These are phyloP conservation scores for Dendrocincla tyrannina DNA, from an alignment of 2,797 vertebrate genomes.

Conservation along the genomic window DNA sequence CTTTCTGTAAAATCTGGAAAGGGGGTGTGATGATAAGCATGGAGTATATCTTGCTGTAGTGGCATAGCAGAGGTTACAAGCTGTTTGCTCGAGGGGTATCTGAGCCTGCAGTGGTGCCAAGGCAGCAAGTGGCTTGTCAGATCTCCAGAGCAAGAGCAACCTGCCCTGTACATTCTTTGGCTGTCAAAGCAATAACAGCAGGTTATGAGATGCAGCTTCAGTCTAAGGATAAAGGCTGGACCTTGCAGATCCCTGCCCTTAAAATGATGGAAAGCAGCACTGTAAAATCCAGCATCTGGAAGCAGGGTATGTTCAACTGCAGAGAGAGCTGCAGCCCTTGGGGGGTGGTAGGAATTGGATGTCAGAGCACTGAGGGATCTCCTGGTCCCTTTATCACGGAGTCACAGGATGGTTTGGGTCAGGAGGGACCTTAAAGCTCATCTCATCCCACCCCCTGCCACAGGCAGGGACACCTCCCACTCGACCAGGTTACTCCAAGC, in stretches of 20 bases:
- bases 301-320: not conserved
- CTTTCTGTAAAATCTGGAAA: not conserved
- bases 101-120: not conserved
- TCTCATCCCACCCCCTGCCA: not conserved
- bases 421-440: not conserved
- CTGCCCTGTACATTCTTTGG: not conserved
- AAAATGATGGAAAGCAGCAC: not conserved
- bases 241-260: not conserved
- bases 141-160: not conserved
- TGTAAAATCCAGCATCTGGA: not conserved
- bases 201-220: not conserved
- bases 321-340: not conserved
- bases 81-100: not conserved
- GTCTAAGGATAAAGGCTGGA: not conserved
- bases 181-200: not conserved
- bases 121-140: rapidly evolving
- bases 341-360: not conserved
- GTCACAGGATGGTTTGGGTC: not conserved
- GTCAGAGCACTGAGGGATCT: not conserved
- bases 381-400: not conserved
- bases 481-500: not conserved
- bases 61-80: not conserved
- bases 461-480: not conserved
- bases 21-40: not conserved
- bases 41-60: not conserved